These are phyloP conservation scores for Heteromormyrus szaboi DNA, from an alignment of 2,797 vertebrate genomes.

Conservation along the genomic window DNA sequence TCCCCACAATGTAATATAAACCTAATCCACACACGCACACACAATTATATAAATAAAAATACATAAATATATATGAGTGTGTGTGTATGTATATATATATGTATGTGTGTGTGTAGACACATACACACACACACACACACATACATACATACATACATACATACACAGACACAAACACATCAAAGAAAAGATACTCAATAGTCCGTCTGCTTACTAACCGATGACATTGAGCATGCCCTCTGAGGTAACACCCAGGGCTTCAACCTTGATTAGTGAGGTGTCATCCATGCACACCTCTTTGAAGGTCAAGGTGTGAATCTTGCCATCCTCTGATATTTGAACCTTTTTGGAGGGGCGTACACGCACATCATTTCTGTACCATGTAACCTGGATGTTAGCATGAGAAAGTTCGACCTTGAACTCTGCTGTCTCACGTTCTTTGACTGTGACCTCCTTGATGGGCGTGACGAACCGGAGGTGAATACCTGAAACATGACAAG, in stretches of 20 bases:
- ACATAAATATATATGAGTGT: background rate
- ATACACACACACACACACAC: background rate
- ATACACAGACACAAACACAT: background rate
- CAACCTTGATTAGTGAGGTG: slow-evolving; percentile 88
- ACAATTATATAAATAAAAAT: background rate
- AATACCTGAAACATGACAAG: slow-evolving; percentile 67
- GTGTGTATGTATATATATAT: background rate
- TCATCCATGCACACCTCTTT: slow-evolving; percentile 90
- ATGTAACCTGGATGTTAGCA: slow-evolving; percentile 80
- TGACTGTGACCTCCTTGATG: slow-evolving; percentile 92
- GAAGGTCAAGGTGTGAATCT: slow-evolving; percentile 78
- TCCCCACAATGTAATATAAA: too few relatives aligned
- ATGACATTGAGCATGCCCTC: slow-evolving; percentile 92
- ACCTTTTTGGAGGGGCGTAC: slow-evolving; percentile 85
- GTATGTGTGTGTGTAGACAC: background rate
- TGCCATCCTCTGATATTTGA: slow-evolving; percentile 80
- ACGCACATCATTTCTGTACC: slow-evolving; percentile 91
- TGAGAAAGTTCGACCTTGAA: slow-evolving; percentile 92
- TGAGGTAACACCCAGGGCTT: slow-evolving; percentile 81
- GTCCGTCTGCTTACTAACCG: slow-evolving; percentile 63
- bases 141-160: background rate
- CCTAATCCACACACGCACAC: background rate
- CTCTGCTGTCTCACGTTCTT: slow-evolving; percentile 88
- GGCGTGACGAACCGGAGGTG: slow-evolving; percentile 88
- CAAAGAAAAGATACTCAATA: background rate